phyloP scores from a whole-genome alignment of 2,888 invertebrate genomes.

The Lottia scabra region DNA sequence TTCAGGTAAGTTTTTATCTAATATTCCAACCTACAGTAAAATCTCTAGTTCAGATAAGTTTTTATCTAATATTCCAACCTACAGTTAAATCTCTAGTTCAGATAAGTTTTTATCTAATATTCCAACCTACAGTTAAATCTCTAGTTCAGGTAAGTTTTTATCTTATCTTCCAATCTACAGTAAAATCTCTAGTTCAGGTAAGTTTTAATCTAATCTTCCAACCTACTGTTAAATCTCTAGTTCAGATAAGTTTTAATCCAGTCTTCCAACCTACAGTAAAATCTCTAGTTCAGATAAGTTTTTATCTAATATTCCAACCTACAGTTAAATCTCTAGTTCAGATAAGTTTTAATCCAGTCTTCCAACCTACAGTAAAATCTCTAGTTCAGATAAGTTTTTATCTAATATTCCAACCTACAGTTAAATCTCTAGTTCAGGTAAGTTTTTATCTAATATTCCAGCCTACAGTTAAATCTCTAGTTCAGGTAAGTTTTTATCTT shows the following conservation, averaged over 20 bases:
- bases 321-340: conserved; percentile 91
- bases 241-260: conserved; percentile 71
- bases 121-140: conserved; percentile 54
- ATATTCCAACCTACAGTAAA: conserved; percentile 91
- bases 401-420: conserved; percentile 87
- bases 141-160: conserved; percentile 88
- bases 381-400: conserved; percentile 83
- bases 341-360: conserved; percentile 79
- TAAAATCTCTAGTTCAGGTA: conserved; percentile 91
- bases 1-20: conserved; percentile 81
- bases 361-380: conserved; percentile 91
- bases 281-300: conserved; percentile 85
- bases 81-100: conserved; percentile 91
- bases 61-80: conserved; percentile 82
- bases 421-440: conserved; percentile 89
- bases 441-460: conserved; percentile 87
- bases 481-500: conserved; percentile 81
- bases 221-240: too few species aligned
- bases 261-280: conserved; percentile 91
- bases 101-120: conserved; percentile 71
- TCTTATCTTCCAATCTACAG: conserved; percentile 87
- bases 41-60: conserved; percentile 85
- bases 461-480: conserved; percentile 89
- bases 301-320: conserved; percentile 85
- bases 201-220: too few species aligned